Conservation (phyloP, 2,113 vertebrate genomes). For the Callorhinus ursinus region DNA sequence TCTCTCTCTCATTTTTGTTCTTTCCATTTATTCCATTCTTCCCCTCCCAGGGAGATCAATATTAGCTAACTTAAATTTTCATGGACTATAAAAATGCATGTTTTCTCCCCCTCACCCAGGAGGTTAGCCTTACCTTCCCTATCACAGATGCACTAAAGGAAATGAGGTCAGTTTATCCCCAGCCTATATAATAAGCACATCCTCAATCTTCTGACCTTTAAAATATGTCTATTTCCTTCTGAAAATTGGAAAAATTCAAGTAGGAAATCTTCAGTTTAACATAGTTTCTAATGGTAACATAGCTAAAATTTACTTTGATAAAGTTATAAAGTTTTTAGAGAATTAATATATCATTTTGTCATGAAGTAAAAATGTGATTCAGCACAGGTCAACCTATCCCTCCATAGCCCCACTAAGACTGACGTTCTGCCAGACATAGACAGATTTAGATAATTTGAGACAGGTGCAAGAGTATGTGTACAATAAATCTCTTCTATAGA, state of each 20-base stretch:
- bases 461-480: slow-evolving; percentile 63
- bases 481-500: slow-evolving; percentile 64
- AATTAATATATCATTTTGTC: slow-evolving; percentile 2
- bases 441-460: slow-evolving; percentile 64
- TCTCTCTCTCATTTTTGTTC: not conserved
- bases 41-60: not conserved
- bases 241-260: not conserved
- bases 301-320: not conserved
- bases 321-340: not conserved
- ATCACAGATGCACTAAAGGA: not conserved
- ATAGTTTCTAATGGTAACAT: not conserved
- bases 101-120: accelerated
- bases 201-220: not conserved
- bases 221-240: not conserved
- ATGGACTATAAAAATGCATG: not conserved
- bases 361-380: slow-evolving; percentile 37
- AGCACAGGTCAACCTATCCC: not conserved
- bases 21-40: not conserved
- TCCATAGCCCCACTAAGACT: not conserved
- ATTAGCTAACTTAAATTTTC: not conserved
- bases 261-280: not conserved
- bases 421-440: not conserved
- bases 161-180: not conserved
- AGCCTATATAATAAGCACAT: not conserved
- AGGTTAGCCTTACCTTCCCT: not conserved